Evolutionary conservation across 2,797 vertebrate genomes (phyloP).

Genomic region (Megalops cyprinoides): DNA sequence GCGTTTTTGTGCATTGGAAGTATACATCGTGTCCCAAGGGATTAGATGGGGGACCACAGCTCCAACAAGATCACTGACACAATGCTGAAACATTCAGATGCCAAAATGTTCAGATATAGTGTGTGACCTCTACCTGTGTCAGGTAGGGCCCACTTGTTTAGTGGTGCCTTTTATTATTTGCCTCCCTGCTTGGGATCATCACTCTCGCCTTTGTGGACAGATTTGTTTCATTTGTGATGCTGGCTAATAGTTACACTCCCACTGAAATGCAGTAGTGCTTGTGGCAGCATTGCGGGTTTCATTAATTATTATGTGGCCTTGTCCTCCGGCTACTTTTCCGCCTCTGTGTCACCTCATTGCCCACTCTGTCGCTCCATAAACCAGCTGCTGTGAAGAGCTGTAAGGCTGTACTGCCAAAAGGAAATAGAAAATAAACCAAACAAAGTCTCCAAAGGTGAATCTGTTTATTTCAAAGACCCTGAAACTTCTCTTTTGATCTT

Average conservation of each 20-base stretch:
- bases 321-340: background rate
- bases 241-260: background rate
- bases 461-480: background rate
- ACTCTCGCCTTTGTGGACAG: background rate
- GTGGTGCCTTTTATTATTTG: background rate
- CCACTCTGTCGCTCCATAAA: background rate
- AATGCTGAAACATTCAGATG: background rate
- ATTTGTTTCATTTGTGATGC: background rate
- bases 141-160: background rate
- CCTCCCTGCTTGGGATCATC: background rate
- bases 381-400: background rate
- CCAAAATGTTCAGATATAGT: background rate
- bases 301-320: background rate
- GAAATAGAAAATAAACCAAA: background rate
- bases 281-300: background rate
- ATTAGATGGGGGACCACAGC: background rate
- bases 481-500: background rate
- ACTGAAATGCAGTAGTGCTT: constrained; percentile 12
- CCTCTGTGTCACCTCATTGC: background rate
- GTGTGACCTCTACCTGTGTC: constrained; percentile 20
- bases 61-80: background rate
- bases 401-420: background rate
- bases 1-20: constrained; percentile 7
- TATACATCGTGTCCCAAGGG: constrained; percentile 13
- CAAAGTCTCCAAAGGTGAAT: background rate